Conservation (phyloP, 2,888 invertebrate genomes). For the Melinaea marsaeus region DNA sequence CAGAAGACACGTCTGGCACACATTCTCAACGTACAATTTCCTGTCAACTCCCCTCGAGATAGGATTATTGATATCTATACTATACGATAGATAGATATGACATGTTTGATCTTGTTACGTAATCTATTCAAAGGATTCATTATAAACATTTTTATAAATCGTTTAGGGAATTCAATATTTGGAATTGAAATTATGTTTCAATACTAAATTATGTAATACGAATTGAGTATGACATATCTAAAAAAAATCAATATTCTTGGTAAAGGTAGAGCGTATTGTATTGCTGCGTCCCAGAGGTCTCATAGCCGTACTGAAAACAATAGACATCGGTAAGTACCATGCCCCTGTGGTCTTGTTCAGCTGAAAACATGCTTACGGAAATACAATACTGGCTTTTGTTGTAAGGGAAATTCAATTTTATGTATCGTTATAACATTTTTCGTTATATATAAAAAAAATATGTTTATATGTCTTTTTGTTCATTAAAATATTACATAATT, state of each 20-base stretch:
- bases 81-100: constrained; percentile 11
- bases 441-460: too few species aligned
- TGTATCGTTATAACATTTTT: too few species aligned
- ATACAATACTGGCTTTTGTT: background rate
- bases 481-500: background rate
- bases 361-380: constrained; percentile 14
- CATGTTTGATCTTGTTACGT: constrained; percentile 8
- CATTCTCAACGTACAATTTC: constrained; percentile 59
- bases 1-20: constrained; percentile 60
- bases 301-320: constrained; percentile 29
- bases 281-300: constrained; percentile 27
- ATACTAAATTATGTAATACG: too few species aligned
- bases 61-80: constrained; percentile 35
- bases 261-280: constrained; percentile 14
- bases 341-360: constrained; percentile 22
- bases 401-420: background rate
- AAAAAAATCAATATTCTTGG: constrained; percentile 1
- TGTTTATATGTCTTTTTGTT: background rate
- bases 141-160: background rate
- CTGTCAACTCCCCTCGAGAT: constrained; percentile 47
- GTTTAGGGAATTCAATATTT: background rate
- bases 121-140: background rate
- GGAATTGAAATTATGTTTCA: background rate
- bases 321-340: constrained; percentile 24
- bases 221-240: too few species aligned